Evolutionary conservation across 2,888 invertebrate species (phyloP).

Genomic region (Teleogryllus oceanicus): DNA sequence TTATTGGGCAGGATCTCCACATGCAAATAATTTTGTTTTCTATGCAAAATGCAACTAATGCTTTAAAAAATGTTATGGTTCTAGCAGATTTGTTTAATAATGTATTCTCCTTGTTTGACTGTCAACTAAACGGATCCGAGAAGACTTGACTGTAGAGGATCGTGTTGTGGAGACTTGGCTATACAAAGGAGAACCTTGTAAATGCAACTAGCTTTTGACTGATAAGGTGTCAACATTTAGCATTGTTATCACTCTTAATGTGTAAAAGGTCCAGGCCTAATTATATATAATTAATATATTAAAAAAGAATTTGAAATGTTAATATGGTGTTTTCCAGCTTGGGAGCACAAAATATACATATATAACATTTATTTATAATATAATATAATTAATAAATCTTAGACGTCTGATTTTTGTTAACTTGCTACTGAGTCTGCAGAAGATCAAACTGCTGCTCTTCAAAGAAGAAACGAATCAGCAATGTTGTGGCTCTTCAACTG

Average conservation of each 20-base stretch:
- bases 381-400: conserved; percentile 35
- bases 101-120: conserved; percentile 31
- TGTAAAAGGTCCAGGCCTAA: conserved; percentile 43
- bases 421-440: conserved; percentile 31
- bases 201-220: conserved; percentile 39
- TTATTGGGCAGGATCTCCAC: conserved; percentile 30
- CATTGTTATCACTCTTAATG: conserved; percentile 40
- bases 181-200: conserved; percentile 27
- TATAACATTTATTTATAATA: conserved; percentile 34
- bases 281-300: conserved; percentile 41
- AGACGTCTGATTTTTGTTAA: conserved; percentile 36
- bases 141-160: conserved; percentile 18
- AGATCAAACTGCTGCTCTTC: conserved; percentile 33
- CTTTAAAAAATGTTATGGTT: conserved; percentile 33
- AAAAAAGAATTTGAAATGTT: conserved; percentile 35
- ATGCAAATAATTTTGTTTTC: conserved; percentile 32
- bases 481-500: conserved; percentile 24
- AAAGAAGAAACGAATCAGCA: conserved; percentile 24
- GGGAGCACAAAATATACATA: conserved; percentile 30
- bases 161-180: conserved; percentile 26
- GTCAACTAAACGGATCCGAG: conserved; percentile 30
- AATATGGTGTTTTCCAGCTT: conserved; percentile 32
- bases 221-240: conserved; percentile 38
- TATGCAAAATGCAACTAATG: conserved; percentile 29
- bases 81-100: conserved; percentile 31